Base-by-base conservation (phyloP, 2,797 vertebrate genomes). In the Poeciliopsis paucimaculata region DNA sequence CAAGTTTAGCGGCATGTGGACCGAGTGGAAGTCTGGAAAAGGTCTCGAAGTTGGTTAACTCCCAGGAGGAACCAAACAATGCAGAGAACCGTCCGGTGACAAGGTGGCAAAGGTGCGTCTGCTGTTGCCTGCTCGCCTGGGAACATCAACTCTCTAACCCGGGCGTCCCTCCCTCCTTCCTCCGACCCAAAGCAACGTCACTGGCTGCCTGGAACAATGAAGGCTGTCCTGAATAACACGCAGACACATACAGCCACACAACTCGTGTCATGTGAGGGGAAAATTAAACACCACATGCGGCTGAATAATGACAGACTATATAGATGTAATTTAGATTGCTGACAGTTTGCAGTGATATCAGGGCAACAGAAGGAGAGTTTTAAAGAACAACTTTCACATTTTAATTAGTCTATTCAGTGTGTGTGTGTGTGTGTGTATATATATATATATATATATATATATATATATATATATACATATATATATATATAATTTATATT, bases 161-260 rank as follows among this genome's bases (percentile, higher is more conserved):
- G 36, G 23, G 62, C 62, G 64, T 60, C 81, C 62, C 72, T 23
- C 80, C 79, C 71, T 66, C 73, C 51, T 77, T 71, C 76, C 53
- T 28, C 34, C 49, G 1, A 28, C 76, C 23, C 34, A 23, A 26
- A 68, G 64, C 36, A 13, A 39, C 77, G 81, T 76, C 81, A 76
- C 77, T 15, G 51, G 70, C 31, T 2, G 26, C 46, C 46, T 31
- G 39, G 51, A 77, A 47, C 70, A 47, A 46, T 47, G 70, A 73
- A 73, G 76, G 45, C 47, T 34, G 47, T 2, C 0, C 31, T 47
- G 55, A 39, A 36, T 43, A 31, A 55, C 70, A 78, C 10, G 53
- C n/a, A 49, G 11, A 16, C 31, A n/a, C 11, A 5, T 31, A 43
- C 73, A 31, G 39, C 57, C 47, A 23, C 60, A 26, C 60, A 8